A percentile compares a stretch with the other conserved stretches of the same genome.
Evolutionary conservation across 2,888 invertebrate genomes (phyloP).

Genomic region (Caenorhabditis sulstoni): DNA sequence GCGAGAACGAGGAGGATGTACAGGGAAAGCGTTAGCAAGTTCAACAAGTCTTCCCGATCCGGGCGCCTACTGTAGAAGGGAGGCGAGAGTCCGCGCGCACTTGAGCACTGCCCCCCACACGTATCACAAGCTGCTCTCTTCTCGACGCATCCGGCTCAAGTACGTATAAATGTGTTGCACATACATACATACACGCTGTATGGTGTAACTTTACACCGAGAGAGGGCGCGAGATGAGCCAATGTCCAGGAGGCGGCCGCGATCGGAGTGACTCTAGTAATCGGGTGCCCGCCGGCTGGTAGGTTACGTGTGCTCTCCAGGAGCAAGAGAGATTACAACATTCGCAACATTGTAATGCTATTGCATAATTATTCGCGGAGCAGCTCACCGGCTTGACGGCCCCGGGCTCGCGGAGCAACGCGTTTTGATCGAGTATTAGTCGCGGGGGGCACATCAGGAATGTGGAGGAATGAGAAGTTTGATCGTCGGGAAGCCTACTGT

Average conservation of each 20-base stretch:
- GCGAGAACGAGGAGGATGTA: conserved; percentile 31
- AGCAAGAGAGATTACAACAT: conserved; percentile 45
- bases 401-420: neutral
- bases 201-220: conserved; percentile 59
- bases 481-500: conserved; percentile 9
- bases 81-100: conserved; percentile 31
- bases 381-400: conserved; percentile 19
- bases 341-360: conserved; percentile 55
- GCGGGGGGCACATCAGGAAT: conserved; percentile 9
- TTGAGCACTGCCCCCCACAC: conserved; percentile 3
- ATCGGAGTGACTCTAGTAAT: conserved; percentile 53
- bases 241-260: conserved; percentile 53
- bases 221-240: conserved; percentile 41
- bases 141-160: conserved; percentile 37
- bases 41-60: conserved; percentile 30
- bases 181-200: conserved; percentile 54
- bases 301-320: conserved; percentile 27
- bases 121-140: conserved; percentile 17
- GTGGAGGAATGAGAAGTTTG: conserved; percentile 14
- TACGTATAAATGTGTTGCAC: conserved; percentile 60
- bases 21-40: conserved; percentile 50
- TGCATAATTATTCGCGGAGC: conserved; percentile 53
- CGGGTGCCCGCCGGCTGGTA: conserved; percentile 31
- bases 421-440: conserved; percentile 21
- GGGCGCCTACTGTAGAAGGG: conserved; percentile 3